Evolutionary conservation across 2,797 vertebrate species (phyloP), one percentile per base, ranked within the genome.

Genomic region (Petrocephalus schoutedeni): DNA sequence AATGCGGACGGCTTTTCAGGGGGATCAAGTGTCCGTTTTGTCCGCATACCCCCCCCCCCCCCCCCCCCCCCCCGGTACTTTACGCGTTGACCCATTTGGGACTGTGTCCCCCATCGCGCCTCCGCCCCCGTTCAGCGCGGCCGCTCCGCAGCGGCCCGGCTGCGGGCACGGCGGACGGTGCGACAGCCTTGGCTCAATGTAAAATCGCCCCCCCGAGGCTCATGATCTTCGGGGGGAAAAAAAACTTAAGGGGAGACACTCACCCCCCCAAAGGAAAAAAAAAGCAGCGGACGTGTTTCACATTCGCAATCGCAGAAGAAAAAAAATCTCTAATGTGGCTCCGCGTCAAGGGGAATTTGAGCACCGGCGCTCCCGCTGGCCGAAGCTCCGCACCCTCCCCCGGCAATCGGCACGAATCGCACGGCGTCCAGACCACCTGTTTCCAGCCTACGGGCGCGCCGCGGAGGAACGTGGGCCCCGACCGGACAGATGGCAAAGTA

Each of bases 371-470:
- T 56, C 84, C 45, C 5, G 58, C 56, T 64, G 80, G 56, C 41
- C 23, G 57, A 56, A 71, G 64, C 82, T 59, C 82, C 87, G 41
- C 32, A 71, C 85, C 89, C 67, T 87, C 59, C 74, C 87, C 21
- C 56, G 58, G 83, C 88, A 85, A 86, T 89, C 87, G 56, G 54
- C 45, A 89, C 85, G 56, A 88, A 89, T 84, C 51, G 85, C 77
- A 56, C 87, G 85, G 56, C 61, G 54, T 80, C 87, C 58, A 89
- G 91, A 93, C 92, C 93, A 93, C 93, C 93, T 93, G 93, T 93
- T 93, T 89, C 91, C 88, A 71, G 9, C 28, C 90, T 87, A 61
- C 88, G 61, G 16, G 80, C 80, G 87, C 71, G 45, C 58, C 45
- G 19, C 87, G 59, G 59, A 85, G 80, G 28, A 67, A 49, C 51